A percentile compares a stretch with the other conserved stretches of the same genome.
phyloP scores from a whole-genome alignment of 2,888 invertebrate species.

The Amorpha juglandis region DNA sequence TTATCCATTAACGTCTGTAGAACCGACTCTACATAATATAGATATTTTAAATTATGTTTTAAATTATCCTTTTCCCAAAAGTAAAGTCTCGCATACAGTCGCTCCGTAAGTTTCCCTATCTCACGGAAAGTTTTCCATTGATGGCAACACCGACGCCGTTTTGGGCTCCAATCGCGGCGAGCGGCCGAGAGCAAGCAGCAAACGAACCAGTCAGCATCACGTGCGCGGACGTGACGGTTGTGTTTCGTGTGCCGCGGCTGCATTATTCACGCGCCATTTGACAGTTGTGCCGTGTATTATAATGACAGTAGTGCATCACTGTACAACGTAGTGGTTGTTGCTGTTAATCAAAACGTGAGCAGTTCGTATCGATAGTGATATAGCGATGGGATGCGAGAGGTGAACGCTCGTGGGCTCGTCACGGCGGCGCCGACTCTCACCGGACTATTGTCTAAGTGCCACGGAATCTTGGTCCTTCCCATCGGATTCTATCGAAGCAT shows the following conservation, averaged over 20 bases:
- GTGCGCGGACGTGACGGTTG: slow-evolving; percentile 70
- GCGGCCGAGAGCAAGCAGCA: slow-evolving; percentile 55
- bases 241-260: slow-evolving; percentile 50
- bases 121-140: slow-evolving; percentile 52
- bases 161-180: slow-evolving; percentile 62
- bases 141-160: slow-evolving; percentile 63
- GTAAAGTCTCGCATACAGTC: neutral
- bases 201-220: slow-evolving; percentile 81
- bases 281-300: slow-evolving; percentile 74
- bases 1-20: neutral
- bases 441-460: slow-evolving; percentile 83
- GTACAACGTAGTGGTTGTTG: slow-evolving; percentile 73
- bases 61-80: too few relatives aligned
- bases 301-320: slow-evolving; percentile 69
- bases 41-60: neutral
- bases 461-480: slow-evolving; percentile 83
- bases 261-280: slow-evolving; percentile 77
- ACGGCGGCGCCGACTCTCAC: slow-evolving; percentile 82
- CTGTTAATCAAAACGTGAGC: slow-evolving; percentile 60
- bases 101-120: slow-evolving; percentile 40
- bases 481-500: slow-evolving; percentile 79
- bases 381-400: slow-evolving; percentile 77
- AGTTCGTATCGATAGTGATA: slow-evolving; percentile 58
- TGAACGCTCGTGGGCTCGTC: slow-evolving; percentile 83
- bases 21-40: neutral